Conservation (phyloP, 2,113 vertebrate genomes). For the Bombycilla garrulus region DNA sequence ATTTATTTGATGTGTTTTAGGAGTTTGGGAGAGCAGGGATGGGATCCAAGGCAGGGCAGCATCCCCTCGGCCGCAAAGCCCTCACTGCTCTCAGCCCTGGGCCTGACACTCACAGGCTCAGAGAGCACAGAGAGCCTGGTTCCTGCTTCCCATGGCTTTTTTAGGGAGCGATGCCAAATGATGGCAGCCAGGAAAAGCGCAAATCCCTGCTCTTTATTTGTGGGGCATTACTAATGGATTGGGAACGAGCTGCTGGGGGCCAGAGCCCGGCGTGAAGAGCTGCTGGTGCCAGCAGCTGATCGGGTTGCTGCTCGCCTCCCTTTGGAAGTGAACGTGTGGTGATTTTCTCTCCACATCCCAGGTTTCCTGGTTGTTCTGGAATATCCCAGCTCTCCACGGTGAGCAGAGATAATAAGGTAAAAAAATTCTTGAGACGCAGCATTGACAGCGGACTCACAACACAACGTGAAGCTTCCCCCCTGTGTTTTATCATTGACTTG, state of each 20-base stretch:
- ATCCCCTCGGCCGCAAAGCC: no score
- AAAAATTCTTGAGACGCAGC: background rate
- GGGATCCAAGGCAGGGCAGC: background rate
- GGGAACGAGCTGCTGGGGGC: background rate
- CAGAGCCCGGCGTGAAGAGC: background rate
- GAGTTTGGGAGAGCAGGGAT: background rate
- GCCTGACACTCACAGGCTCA: background rate
- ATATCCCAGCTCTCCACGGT: background rate
- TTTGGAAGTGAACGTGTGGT: background rate
- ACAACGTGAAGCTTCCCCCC: background rate
- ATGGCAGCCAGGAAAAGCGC: background rate
- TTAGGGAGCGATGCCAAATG: background rate
- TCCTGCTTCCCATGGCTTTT: no score
- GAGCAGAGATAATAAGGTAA: background rate
- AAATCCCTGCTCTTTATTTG: background rate
- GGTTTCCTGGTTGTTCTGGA: background rate
- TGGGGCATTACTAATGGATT: background rate
- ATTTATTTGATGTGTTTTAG: background rate
- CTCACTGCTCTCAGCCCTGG: accelerated
- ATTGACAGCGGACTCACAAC: background rate
- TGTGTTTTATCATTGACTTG: background rate
- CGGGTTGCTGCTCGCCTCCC: background rate
- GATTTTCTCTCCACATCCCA: background rate
- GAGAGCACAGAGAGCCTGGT: background rate
- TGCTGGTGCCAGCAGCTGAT: background rate